Evolutionary conservation across 2,113 vertebrate genomes (phyloP), one percentile per base, ranked within the genome.

Genomic region (Sylvilagus bachmani): DNA sequence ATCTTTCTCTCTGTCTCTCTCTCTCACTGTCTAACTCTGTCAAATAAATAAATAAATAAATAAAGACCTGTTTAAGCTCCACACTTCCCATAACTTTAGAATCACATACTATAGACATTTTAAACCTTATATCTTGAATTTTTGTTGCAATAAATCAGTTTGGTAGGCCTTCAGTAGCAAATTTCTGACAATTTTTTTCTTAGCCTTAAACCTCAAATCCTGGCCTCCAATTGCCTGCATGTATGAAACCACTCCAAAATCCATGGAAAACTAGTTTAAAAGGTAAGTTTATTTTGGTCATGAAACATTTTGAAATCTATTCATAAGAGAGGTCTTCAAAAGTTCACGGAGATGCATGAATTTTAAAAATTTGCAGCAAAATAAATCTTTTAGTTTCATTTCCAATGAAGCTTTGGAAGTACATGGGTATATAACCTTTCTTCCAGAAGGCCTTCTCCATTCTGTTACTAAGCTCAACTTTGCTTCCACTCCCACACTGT

Each of bases 391-490:
- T 58, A 58, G 17, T 17, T 58, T 17, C 55, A 58, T 58, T 58
- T 58, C 17, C 55, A 13, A 16, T 58, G 55, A 58, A 4, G 55
- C 17, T 58, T 58, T 58, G 55, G 55, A 58, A 58, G 55, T 58
- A 17, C 55, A n/a, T 13, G 5, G 13, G 55, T 58, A 19, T 3
- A 27, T 3, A n/a, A 0, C 0, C 1, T 61, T 61, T 33, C 38
- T 29, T 86, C 29, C 13, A 1, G 1, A 62, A 49, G 10, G 24
- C 29, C 70, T 62, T 75, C 24, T 6, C 73, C 16, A 4, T 55
- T 8, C n/a, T 71, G 4, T 44, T 44, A 82, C 62, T 10, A 19
- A 62, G 24, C 14, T 91, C 58, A 38, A 14, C 49, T 62, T n/a
- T 61, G 27, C 22, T 70, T 73, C 64, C 25, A 51, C 21, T 24